phyloP scores from a whole-genome alignment of 2,113 vertebrate species.

The Centropus unirufus region DNA sequence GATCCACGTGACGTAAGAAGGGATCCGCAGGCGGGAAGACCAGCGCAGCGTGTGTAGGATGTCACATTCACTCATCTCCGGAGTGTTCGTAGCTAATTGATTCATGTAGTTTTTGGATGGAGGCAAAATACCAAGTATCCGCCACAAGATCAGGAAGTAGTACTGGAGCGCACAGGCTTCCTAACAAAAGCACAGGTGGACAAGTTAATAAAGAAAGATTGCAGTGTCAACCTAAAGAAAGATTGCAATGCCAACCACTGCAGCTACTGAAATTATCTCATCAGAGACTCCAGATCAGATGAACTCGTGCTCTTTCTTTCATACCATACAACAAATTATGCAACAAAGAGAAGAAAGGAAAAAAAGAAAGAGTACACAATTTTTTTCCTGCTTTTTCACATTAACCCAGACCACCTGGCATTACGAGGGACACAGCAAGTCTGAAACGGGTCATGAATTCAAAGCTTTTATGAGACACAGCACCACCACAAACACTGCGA shows the following conservation, averaged over 20 bases:
- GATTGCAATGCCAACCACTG: neutral
- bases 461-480: neutral
- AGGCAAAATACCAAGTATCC: slow-evolving; percentile 92
- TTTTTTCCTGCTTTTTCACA: neutral
- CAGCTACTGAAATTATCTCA: neutral
- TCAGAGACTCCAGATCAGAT: neutral
- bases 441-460: neutral
- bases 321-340: neutral
- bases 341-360: neutral
- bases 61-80: slow-evolving; percentile 91
- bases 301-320: neutral
- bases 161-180: slow-evolving; percentile 98
- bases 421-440: neutral
- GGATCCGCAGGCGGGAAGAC: slow-evolving; percentile 91
- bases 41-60: slow-evolving; percentile 94
- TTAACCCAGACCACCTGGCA: neutral
- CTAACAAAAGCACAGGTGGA: slow-evolving; percentile 64
- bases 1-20: slow-evolving; percentile 91
- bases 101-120: slow-evolving; percentile 93
- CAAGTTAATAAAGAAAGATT: neutral
- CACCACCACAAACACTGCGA: fast-evolving
- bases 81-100: slow-evolving; percentile 85
- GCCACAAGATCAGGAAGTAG: slow-evolving; percentile 95
- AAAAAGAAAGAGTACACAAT: neutral
- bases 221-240: neutral